phyloP scores from a whole-genome alignment of 2,113 vertebrate genomes.

The Pogonocichla stellata region DNA sequence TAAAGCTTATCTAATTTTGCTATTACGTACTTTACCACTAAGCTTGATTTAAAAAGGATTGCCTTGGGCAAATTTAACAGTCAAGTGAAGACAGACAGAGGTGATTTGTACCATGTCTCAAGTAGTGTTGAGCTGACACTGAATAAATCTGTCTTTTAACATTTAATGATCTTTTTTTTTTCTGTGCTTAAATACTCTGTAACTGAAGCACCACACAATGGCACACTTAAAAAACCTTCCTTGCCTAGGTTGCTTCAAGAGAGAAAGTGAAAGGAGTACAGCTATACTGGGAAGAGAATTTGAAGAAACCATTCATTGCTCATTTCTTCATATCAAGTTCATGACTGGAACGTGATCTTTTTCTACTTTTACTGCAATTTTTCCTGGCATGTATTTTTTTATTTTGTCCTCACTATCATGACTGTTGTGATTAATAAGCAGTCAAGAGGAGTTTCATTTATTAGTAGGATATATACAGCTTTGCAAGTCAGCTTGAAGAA shows the following conservation, averaged over 20 bases:
- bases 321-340: not conserved
- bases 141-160: slow-evolving; percentile 50
- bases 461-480: not conserved
- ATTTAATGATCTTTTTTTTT: slow-evolving; percentile 40
- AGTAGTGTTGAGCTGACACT: not conserved
- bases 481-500: not conserved
- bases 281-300: not conserved
- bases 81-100: slow-evolving; percentile 25
- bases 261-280: not conserved
- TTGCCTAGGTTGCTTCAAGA: not conserved
- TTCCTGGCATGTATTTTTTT: not conserved
- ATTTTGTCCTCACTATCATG: not conserved
- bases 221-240: not conserved
- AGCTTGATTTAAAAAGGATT: slow-evolving; percentile 37
- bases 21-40: slow-evolving; percentile 15
- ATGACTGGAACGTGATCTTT: not conserved
- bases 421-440: not conserved
- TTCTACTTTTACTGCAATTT: not conserved
- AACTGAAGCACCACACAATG: not conserved
- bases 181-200: not conserved
- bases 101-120: slow-evolving; percentile 4
- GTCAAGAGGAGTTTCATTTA: not conserved
- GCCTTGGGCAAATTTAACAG: slow-evolving; percentile 41
- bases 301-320: not conserved
- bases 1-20: not conserved